These are phyloP conservation scores for Leptinotarsa undecemlineata DNA, from an alignment of 1,140 invertebrate species.

Conservation along the genomic window DNA sequence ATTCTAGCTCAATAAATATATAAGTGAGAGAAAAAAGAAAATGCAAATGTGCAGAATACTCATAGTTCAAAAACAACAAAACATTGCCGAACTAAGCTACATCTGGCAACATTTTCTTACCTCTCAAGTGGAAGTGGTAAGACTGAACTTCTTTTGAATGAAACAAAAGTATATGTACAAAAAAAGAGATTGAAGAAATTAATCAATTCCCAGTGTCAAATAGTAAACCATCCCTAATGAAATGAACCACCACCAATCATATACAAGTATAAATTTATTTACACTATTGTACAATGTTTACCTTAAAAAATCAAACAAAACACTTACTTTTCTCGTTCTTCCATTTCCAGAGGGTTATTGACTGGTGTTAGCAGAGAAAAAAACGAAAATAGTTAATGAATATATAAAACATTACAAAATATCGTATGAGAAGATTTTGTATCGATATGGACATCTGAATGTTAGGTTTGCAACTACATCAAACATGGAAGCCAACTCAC, in stretches of 20 bases:
- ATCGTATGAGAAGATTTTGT: conserved; percentile 11
- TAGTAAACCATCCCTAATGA: background rate
- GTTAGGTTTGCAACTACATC: conserved; percentile 35
- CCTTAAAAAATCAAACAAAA: conserved; percentile 26
- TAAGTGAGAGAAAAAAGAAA: background rate
- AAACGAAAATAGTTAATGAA: conserved; percentile 36
- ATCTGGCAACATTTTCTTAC: conserved; percentile 26
- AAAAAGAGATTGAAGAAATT: no score
- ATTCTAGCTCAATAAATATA: background rate
- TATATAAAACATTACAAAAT: background rate
- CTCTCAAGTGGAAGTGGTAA: conserved; percentile 2
- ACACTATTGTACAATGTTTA: conserved; percentile 26
- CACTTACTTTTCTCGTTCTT: conserved; percentile 83
- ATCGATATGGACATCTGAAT: conserved; percentile 28
- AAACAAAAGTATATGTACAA: background rate
- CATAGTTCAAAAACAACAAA: background rate
- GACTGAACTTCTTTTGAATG: background rate
- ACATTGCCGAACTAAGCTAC: conserved; percentile 19
- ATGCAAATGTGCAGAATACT: background rate
- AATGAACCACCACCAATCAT: conserved; percentile 27
- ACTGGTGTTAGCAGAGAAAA: conserved; percentile 65
- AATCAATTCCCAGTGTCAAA: no score
- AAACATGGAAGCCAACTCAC: conserved; percentile 65
- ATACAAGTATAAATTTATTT: conserved; percentile 26
- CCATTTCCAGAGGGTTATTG: conserved; percentile 77